Conservation (phyloP, 2,113 vertebrate genomes). For the Cariama cristata region DNA sequence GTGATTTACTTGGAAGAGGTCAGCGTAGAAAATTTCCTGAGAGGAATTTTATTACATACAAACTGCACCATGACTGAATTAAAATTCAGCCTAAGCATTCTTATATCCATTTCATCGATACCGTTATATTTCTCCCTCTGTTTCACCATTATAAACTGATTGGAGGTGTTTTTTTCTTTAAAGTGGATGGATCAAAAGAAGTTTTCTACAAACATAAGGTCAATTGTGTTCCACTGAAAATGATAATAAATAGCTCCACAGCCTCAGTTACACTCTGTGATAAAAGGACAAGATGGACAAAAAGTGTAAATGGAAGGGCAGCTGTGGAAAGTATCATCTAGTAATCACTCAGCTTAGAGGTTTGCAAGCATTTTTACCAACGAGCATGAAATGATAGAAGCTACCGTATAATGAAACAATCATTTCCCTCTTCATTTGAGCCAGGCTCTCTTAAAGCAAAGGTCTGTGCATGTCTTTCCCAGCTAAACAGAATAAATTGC, state of each 20-base stretch:
- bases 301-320: not conserved
- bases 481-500: not conserved
- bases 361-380: not conserved
- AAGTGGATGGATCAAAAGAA: constrained; percentile 25
- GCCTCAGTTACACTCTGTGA: not conserved
- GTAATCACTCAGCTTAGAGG: not conserved
- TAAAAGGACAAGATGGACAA: not conserved
- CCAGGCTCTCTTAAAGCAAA: not conserved
- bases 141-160: not conserved
- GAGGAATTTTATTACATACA: constrained; percentile 24
- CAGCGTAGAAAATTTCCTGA: constrained; percentile 10
- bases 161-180: not conserved
- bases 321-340: not conserved
- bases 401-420: not conserved
- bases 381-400: not conserved
- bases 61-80: not conserved
- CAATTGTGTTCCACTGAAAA: constrained; percentile 1
- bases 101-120: constrained; percentile 13
- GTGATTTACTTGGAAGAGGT: constrained; percentile 36
- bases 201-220: not conserved
- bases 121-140: not conserved
- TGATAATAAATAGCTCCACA: not conserved
- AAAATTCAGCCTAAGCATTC: constrained; percentile 4
- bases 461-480: not conserved
- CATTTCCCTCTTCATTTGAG: not conserved